A percentile compares a stretch with the other conserved stretches of the same genome.
These are phyloP conservation scores for Clivina fossor DNA, from an alignment of 2,888 invertebrate genomes.

Conservation along the genomic window DNA sequence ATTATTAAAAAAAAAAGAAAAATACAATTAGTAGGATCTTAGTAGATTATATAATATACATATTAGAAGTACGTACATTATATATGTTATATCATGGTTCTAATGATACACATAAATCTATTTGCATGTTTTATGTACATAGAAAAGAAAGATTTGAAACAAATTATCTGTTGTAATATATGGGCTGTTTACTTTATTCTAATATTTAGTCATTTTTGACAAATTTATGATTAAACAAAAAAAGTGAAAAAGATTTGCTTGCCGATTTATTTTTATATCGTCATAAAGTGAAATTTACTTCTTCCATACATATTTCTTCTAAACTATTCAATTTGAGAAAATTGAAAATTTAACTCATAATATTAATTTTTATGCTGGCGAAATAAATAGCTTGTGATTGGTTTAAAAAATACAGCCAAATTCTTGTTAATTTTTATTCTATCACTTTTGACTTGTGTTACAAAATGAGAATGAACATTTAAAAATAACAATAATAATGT, in stretches of 20 bases:
- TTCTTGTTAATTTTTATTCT: no score
- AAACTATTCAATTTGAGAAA: slow-evolving; percentile 2
- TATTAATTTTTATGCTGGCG: not conserved
- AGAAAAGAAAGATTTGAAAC: no score
- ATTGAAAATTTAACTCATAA: not conserved
- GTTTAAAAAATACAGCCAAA: no score
- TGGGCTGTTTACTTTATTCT: slow-evolving; percentile 30
- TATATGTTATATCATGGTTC: slow-evolving; percentile 26
- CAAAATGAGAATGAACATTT: no score
- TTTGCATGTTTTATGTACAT: slow-evolving; percentile 33
- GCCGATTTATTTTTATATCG: slow-evolving; percentile 1
- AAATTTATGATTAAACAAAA: slow-evolving; percentile 7
- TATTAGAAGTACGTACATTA: slow-evolving; percentile 22
- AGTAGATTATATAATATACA: slow-evolving; percentile 20
- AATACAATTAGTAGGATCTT: no score
- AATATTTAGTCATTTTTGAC: slow-evolving; percentile 18
- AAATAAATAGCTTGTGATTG: not conserved
- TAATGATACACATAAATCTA: slow-evolving; percentile 30
- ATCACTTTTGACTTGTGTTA: no score
- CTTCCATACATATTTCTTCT: not conserved
- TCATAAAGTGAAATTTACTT: not conserved
- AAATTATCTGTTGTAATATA: slow-evolving; percentile 28
- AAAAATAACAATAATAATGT: no score
- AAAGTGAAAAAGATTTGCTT: not conserved
- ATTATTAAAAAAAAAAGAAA: no score